phyloP scores from a whole-genome alignment of 2,888 invertebrate species.

The Amblyjoppa proteus region DNA sequence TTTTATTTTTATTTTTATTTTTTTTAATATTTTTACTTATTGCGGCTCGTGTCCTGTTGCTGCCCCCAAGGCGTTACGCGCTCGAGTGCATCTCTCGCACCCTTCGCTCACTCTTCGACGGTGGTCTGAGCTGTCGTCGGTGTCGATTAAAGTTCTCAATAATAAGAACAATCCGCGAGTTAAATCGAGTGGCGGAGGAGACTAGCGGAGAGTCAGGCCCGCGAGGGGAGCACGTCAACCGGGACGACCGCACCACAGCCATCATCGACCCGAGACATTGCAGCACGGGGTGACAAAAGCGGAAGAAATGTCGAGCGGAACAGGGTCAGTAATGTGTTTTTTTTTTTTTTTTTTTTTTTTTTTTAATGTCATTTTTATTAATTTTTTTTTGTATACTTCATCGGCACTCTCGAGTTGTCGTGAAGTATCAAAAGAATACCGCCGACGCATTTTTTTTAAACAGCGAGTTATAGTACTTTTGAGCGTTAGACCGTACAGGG shows the following conservation, averaged over 20 bases:
- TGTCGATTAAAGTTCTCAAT: constrained; percentile 18
- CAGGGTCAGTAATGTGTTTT: constrained; percentile 51
- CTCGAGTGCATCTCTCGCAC: constrained; percentile 13
- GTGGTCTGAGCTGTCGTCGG: constrained; percentile 32
- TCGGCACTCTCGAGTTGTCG: not conserved
- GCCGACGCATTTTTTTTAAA: not conserved
- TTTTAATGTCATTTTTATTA: not conserved
- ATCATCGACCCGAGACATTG: constrained; percentile 9
- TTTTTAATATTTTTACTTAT: not conserved
- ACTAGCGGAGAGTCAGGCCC: not conserved
- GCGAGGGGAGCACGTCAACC: constrained; percentile 45
- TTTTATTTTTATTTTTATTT: not conserved
- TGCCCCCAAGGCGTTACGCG: constrained; percentile 21
- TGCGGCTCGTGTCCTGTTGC: not conserved
- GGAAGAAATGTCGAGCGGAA: constrained; percentile 62
- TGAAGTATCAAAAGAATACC: not conserved
- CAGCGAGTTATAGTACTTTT: not conserved
- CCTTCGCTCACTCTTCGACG: constrained; percentile 10
- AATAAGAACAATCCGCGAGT: constrained; percentile 6
- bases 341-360: not conserved
- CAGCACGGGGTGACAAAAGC: constrained; percentile 45
- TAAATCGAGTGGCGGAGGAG: constrained; percentile 4
- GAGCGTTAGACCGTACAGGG: not conserved
- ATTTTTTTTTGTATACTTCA: not conserved
- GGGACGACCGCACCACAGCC: constrained; percentile 45